Evolutionary conservation across 2,888 invertebrate species (phyloP), one percentile per base, ranked within the genome.

Genomic region (Archaeoteleia sp.): DNA sequence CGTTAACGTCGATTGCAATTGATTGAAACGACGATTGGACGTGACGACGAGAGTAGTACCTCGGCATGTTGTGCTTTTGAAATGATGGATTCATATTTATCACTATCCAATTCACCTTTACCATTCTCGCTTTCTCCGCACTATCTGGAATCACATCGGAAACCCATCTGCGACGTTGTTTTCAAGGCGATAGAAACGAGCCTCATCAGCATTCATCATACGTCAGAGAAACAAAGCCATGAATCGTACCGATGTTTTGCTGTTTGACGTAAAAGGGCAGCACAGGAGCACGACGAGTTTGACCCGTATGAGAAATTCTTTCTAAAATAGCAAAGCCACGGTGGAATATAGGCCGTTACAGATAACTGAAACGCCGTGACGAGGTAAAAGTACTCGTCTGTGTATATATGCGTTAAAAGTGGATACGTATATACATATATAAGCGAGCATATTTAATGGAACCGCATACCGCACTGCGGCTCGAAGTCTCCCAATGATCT

Each of bases 401-500:
- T 37, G 10, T 35, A 14, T 35, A 14, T 15, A 7, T 14, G 14
- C 17, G 3, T 9, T 27, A 29, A 27, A 13, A 8, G 15, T 20
- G 17, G 20, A 12, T 34, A 46, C 15, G n/a, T 30, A 12, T 34
- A 12, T 43, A 34, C 17, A 39, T 29, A 39, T 39, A 51, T 15
- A 53, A 54, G 27, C 12, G 23, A 34, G 34, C 42, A 49, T 60
- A 49, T 60, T 60, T 49, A 60, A 60, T 60, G 60, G 51, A 60
- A 51, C 43, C 60, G 51, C 45, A 51, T 57, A 51, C 45, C 35
- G 51, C 57, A 57, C 29, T 32, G 40, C 49, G 57, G 37, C 40
- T 65, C 43, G 37, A 40, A 53, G 45, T 35, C 35, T 46, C 35
- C 43, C 58, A 48, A 54, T 54, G 54, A 60, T 60, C 30, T 58